Percentiles rank a stretch among this genome's conserved stretches.
Evolutionary conservation across 2,113 vertebrate genomes (phyloP).

Genomic region (Crotalus tigris): DNA sequence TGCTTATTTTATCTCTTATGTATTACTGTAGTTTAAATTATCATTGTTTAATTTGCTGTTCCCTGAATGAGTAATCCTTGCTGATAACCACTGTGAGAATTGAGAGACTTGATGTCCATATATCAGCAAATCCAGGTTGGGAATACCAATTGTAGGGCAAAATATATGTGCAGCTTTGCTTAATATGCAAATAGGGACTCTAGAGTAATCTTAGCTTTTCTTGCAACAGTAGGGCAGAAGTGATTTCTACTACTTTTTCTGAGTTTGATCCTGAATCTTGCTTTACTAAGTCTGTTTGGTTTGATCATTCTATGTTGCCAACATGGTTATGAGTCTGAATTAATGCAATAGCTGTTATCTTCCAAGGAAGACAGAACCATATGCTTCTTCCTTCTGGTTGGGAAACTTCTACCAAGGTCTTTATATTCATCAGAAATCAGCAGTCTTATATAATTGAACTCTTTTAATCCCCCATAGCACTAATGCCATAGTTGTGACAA

Average conservation of each 20-base stretch:
- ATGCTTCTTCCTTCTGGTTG: neutral
- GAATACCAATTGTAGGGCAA: neutral
- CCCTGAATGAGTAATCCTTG: neutral
- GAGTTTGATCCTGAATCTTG: neutral
- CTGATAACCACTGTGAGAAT: neutral
- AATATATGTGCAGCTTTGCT: neutral
- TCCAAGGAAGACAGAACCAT: neutral
- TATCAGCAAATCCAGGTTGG: neutral
- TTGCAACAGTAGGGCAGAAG: neutral
- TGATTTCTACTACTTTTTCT: neutral
- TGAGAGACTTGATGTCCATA: neutral
- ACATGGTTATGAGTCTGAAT: neutral
- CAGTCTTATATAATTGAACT: neutral
- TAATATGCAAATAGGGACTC: neutral
- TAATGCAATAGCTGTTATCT: neutral
- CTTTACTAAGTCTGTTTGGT: neutral
- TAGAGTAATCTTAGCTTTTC: neutral
- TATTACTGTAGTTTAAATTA: neutral
- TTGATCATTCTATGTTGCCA: neutral
- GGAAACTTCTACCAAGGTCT: neutral
- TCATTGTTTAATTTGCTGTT: neutral
- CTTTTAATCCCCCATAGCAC: neutral
- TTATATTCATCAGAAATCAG: neutral
- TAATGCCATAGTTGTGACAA: neutral
- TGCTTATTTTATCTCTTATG: neutral